Percentiles rank a stretch among this genome's conserved stretches.
Conservation (phyloP, 2,113 vertebrate species). For the Charadrius vociferus region DNA sequence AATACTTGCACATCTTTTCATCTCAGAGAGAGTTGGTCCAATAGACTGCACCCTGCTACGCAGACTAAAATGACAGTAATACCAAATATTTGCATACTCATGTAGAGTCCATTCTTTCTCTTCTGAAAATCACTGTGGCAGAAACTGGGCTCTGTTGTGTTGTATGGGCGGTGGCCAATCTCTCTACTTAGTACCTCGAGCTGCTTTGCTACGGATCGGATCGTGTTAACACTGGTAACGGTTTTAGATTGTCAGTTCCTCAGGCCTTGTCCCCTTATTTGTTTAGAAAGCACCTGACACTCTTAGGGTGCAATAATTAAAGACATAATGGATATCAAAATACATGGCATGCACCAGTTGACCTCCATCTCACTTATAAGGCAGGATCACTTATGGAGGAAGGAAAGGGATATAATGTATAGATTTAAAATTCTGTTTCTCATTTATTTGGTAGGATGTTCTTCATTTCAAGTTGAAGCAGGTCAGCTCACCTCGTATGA, state of each 20-base stretch:
- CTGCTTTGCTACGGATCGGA: not conserved
- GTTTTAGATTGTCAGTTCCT: not conserved
- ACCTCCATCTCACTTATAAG: not conserved
- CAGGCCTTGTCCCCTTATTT: not conserved
- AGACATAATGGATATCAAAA: not conserved
- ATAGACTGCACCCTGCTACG: not conserved
- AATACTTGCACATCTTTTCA: not conserved
- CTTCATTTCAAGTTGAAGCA: not conserved
- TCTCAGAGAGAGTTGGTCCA: not conserved
- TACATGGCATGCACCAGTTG: not conserved
- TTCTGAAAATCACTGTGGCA: not conserved
- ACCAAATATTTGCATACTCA: not conserved
- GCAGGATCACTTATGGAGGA: not conserved
- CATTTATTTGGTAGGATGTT: not conserved
- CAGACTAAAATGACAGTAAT: not conserved
- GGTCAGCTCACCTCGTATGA: not conserved
- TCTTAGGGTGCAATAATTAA: not conserved
- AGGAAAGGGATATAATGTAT: not conserved
- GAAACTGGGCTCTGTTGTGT: not conserved
- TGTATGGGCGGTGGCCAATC: not conserved
- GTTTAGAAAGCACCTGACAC: not conserved
- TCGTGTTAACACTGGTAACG: not conserved
- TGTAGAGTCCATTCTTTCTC: not conserved
- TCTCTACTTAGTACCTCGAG: not conserved
- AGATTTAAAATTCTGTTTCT: not conserved